These are phyloP conservation scores for Megastigmus dorsalis DNA, from an alignment of 2,888 invertebrate genomes.

Conservation along the genomic window DNA sequence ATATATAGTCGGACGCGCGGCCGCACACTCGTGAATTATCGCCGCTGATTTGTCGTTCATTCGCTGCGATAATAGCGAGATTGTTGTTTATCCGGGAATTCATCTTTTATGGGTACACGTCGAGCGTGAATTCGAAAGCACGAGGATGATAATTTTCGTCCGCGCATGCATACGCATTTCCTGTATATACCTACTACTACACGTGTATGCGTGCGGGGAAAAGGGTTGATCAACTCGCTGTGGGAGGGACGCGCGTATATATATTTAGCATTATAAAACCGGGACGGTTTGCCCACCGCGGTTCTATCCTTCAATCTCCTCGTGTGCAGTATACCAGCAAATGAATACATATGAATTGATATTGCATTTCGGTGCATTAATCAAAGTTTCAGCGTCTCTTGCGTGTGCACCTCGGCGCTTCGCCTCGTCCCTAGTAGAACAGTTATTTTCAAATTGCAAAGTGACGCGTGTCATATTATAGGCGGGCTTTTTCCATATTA, in stretches of 20 bases:
- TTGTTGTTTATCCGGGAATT: slow-evolving; percentile 28
- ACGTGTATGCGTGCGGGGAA: no score
- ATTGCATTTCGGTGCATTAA: slow-evolving; percentile 16
- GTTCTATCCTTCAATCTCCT: no score
- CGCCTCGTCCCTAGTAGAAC: neutral
- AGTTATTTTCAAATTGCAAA: neutral
- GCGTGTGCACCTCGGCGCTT: neutral
- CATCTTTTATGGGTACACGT: slow-evolving; percentile 34
- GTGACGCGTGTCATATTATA: neutral
- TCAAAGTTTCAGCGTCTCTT: slow-evolving; percentile 13
- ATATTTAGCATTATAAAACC: slow-evolving; percentile 4
- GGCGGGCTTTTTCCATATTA: no score
- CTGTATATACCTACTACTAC: no score
- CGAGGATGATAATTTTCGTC: slow-evolving; percentile 8
- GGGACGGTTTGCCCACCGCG: neutral
- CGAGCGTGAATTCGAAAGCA: slow-evolving; percentile 20
- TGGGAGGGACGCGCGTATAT: neutral
- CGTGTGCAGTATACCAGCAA: no score
- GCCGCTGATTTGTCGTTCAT: slow-evolving; percentile 38
- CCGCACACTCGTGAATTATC: slow-evolving; percentile 32
- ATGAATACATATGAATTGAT: slow-evolving; percentile 13
- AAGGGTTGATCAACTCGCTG: slow-evolving; percentile 17
- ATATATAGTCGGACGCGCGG: neutral
- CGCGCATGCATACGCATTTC: neutral
- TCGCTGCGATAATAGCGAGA: slow-evolving; percentile 17